phyloP scores from a whole-genome alignment of 2,113 vertebrate genomes.

The Anhinga anhinga region DNA sequence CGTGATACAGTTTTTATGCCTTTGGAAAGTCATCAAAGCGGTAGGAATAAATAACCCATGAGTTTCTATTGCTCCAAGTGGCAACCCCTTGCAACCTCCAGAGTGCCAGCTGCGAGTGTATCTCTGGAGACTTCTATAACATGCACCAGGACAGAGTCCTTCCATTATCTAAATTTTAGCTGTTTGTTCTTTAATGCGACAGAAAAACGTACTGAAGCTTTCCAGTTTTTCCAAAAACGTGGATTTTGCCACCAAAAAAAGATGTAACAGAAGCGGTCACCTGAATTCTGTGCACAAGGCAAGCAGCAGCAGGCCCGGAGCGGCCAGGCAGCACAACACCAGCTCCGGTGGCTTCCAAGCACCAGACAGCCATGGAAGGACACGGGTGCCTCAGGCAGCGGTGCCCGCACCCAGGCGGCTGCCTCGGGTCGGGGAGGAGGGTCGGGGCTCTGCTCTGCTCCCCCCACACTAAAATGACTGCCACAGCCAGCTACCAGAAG shows the following conservation, averaged over 20 bases:
- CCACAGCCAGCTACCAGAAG: neutral
- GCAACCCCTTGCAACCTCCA: accelerated
- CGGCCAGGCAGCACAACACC: accelerated
- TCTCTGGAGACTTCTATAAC: neutral
- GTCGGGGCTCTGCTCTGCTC: neutral
- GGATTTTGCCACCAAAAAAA: neutral
- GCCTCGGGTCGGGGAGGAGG: accelerated
- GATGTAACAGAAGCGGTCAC: neutral
- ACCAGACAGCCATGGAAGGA: neutral
- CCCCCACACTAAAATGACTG: accelerated
- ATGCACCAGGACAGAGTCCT: neutral
- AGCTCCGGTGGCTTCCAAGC: neutral
- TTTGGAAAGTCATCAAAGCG: neutral
- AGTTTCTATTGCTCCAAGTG: neutral
- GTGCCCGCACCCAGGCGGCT: neutral
- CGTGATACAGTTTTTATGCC: neutral
- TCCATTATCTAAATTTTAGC: neutral
- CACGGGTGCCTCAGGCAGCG: neutral
- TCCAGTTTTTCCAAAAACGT: neutral
- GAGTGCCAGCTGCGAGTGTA: neutral
- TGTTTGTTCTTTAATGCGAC: neutral
- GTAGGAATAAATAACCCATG: neutral
- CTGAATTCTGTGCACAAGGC: neutral
- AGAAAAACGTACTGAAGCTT: neutral
- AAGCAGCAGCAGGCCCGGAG: neutral